Percentiles rank a stretch among this genome's conserved stretches.
These are phyloP conservation scores for Heliocidaris erythrogramma DNA, from an alignment of 35 echinoderm and acorn worm genomes.

Conservation along the genomic window DNA sequence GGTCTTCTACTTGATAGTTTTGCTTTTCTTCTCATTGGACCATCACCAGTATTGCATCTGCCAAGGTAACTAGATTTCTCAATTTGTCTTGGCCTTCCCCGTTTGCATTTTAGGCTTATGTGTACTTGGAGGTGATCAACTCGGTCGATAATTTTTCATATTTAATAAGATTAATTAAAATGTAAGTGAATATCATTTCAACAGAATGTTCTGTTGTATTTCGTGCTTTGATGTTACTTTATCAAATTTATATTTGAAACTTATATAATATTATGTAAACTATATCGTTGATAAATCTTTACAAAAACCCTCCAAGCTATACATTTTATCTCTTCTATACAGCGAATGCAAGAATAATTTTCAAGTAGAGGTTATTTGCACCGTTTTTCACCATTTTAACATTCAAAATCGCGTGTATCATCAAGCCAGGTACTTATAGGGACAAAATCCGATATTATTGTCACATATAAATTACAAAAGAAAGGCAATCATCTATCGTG, in stretches of 20 bases:
- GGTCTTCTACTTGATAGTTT: background rate
- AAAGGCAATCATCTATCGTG: no score
- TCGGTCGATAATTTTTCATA: background rate
- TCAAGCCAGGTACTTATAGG: no score
- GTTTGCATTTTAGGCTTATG: background rate
- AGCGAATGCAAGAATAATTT: no score
- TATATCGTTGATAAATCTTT: no score
- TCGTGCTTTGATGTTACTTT: background rate
- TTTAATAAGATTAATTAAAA: background rate
- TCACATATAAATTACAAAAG: no score
- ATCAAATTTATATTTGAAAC: background rate
- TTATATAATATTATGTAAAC: no score
- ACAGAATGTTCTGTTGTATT: background rate
- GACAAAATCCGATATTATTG: no score
- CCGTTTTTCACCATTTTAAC: no score
- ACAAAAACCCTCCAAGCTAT: no score
- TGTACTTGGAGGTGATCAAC: background rate
- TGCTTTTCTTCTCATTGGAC: conserved; percentile 19
- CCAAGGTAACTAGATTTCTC: background rate
- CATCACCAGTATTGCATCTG: conserved; percentile 21
- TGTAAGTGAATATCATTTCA: background rate
- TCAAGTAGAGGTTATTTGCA: no score
- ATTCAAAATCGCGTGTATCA: no score
- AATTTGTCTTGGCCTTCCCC: background rate
- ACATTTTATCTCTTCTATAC: no score